These are phyloP conservation scores for Ectemnius lituratus DNA, from an alignment of 2,888 invertebrate genomes.

Conservation along the genomic window DNA sequence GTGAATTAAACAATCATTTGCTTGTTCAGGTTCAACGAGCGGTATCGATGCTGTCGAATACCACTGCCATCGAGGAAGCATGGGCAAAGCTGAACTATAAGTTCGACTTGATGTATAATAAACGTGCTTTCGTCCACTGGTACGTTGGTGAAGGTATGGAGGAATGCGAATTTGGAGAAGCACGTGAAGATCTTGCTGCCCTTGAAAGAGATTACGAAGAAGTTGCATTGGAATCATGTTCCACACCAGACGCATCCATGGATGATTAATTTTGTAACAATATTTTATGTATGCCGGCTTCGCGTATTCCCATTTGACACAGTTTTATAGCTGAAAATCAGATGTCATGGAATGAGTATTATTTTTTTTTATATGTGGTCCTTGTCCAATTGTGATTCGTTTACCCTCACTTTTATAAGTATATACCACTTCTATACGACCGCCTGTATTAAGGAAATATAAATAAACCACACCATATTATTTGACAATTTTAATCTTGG, in stretches of 20 bases:
- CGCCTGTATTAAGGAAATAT: no score
- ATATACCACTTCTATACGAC: not conserved
- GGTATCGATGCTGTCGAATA: conserved; percentile 74
- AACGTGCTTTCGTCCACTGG: conserved; percentile 98
- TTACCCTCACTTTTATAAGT: conserved; percentile 1
- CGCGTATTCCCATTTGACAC: not conserved
- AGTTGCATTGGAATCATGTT: conserved; percentile 85
- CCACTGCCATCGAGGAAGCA: conserved; percentile 73
- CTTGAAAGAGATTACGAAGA: conserved; percentile 90
- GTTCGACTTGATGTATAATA: conserved; percentile 97
- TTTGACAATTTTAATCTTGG: conserved; percentile 1
- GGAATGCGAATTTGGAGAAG: conserved; percentile 92
- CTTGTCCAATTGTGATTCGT: not conserved
- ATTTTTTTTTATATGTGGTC: not conserved
- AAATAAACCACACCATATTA: not conserved
- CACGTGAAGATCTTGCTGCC: conserved; percentile 90
- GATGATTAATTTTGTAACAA: conserved; percentile 39
- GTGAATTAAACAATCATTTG: not conserved
- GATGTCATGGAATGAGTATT: not conserved
- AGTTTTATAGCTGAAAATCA: not conserved
- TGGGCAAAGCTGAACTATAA: conserved; percentile 91
- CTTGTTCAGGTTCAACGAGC: conserved; percentile 68
- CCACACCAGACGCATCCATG: conserved; percentile 57
- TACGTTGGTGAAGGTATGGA: conserved; percentile 93
- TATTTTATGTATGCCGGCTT: conserved; percentile 5